Evolutionary conservation across 2,797 vertebrate genomes (phyloP).

Genomic region (Phyllotis vaccarum): DNA sequence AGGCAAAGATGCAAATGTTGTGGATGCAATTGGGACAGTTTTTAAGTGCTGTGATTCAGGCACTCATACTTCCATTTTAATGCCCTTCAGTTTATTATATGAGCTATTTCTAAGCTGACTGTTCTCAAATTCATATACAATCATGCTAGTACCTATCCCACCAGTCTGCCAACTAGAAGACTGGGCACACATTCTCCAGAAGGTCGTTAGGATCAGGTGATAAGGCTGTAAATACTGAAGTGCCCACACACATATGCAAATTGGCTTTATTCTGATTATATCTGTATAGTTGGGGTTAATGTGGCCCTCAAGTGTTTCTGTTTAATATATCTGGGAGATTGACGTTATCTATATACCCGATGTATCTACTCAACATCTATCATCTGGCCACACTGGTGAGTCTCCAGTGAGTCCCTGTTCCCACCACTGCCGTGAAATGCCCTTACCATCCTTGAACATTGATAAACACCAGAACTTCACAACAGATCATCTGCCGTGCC

Average conservation of each 20-base stretch:
- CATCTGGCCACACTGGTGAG: neutral
- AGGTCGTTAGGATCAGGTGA: neutral
- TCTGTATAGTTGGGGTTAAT: neutral
- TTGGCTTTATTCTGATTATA: neutral
- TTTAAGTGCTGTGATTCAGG: neutral
- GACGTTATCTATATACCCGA: neutral
- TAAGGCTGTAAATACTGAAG: neutral
- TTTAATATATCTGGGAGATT: neutral
- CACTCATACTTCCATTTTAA: neutral
- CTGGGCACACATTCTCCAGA: no score
- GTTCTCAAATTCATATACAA: neutral
- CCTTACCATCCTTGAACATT: conserved; percentile 7
- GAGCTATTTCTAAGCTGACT: neutral
- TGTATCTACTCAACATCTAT: neutral
- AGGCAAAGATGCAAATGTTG: neutral
- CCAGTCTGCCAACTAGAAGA: neutral
- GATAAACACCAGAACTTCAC: conserved; percentile 26
- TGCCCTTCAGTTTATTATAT: neutral
- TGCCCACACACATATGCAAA: neutral
- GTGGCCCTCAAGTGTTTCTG: neutral
- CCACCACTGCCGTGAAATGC: neutral
- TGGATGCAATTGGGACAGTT: neutral
- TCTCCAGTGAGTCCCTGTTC: neutral
- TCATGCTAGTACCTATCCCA: neutral
- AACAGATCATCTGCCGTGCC: conserved; percentile 2